Conservation (phyloP, 2,888 invertebrate genomes). For the Pilophorus perplexus region DNA sequence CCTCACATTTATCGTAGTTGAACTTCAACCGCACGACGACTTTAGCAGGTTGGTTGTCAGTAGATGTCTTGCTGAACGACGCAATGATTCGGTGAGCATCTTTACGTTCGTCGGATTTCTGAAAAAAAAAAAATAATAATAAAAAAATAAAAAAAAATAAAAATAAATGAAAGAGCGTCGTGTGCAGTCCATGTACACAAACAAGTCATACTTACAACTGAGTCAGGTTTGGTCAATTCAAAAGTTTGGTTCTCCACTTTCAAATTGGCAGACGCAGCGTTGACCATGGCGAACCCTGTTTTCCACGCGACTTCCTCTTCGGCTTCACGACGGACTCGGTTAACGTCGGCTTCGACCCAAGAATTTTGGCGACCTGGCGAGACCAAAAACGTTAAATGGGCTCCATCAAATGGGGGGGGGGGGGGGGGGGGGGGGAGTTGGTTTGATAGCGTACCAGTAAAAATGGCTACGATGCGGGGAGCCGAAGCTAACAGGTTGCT, state of each 20-base stretch:
- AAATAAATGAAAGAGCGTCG: neutral
- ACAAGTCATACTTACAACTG: slow-evolving; percentile 2
- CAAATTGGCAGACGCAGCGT: slow-evolving; percentile 10
- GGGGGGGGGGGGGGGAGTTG: too few relatives aligned
- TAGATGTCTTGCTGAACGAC: neutral
- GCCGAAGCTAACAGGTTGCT: slow-evolving; percentile 55
- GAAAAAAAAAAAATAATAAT: neutral
- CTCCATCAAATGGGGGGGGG: too few relatives aligned
- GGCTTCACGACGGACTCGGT: slow-evolving; percentile 50
- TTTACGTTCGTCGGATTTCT: slow-evolving; percentile 27
- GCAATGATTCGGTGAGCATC: slow-evolving; percentile 6
- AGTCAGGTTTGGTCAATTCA: slow-evolving; percentile 5
- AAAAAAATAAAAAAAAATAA: neutral
- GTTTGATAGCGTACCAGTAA: slow-evolving; percentile 55
- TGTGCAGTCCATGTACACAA: neutral
- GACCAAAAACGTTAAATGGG: too few relatives aligned
- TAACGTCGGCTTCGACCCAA: slow-evolving; percentile 52
- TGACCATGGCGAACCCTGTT: slow-evolving; percentile 1
- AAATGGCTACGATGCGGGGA: slow-evolving; percentile 58
- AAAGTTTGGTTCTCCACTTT: slow-evolving; percentile 18
- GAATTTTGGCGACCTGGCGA: slow-evolving; percentile 55
- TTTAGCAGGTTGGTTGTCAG: neutral
- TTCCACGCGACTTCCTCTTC: slow-evolving; percentile 52
- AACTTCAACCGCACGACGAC: slow-evolving; percentile 14
- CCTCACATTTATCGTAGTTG: slow-evolving; percentile 29